Percentiles rank a stretch among this genome's conserved stretches.
phyloP scores from a whole-genome alignment of 2,888 invertebrate genomes.

The Idaea dimidiata region DNA sequence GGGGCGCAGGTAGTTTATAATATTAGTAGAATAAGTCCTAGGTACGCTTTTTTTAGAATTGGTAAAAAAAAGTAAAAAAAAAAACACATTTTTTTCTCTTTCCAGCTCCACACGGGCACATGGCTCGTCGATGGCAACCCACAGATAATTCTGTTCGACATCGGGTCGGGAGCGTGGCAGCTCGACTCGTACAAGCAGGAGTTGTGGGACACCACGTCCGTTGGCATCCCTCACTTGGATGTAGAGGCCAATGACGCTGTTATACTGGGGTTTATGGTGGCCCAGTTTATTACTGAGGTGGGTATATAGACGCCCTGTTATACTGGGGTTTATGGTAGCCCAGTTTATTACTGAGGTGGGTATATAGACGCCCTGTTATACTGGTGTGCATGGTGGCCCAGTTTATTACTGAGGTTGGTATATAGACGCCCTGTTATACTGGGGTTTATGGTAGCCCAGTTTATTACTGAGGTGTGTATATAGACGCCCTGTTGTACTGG shows the following conservation, averaged over 20 bases:
- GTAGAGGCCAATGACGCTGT: conserved; percentile 98
- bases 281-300: conserved; percentile 94
- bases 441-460: conserved; percentile 96
- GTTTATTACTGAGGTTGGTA: conserved; percentile 90
- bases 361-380: conserved; percentile 83
- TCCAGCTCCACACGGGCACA: conserved; percentile 94
- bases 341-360: conserved; percentile 93
- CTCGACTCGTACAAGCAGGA: conserved; percentile 97
- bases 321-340: conserved; percentile 97
- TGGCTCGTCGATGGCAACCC: conserved; percentile 99
- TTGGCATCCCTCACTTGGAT: conserved; percentile 96
- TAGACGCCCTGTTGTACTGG: too few relatives aligned
- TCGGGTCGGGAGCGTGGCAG: conserved; percentile 97
- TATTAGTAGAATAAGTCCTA: too few relatives aligned
- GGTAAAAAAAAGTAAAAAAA: too few relatives aligned
- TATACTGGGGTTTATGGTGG: conserved; percentile 96
- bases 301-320: conserved; percentile 79
- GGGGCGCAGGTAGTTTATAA: too few relatives aligned
- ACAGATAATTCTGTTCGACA: conserved; percentile 97
- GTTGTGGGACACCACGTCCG: conserved; percentile 92
- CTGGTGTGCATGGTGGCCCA: conserved; percentile 97
- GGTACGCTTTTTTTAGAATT: too few relatives aligned
- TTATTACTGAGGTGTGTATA: conserved; percentile 88
- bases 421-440: conserved; percentile 86
- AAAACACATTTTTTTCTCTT: too few relatives aligned